Percentiles rank a stretch among this genome's conserved stretches.
Evolutionary conservation across 2,113 vertebrate genomes (phyloP).

Genomic region (Semnornis frantzii): DNA sequence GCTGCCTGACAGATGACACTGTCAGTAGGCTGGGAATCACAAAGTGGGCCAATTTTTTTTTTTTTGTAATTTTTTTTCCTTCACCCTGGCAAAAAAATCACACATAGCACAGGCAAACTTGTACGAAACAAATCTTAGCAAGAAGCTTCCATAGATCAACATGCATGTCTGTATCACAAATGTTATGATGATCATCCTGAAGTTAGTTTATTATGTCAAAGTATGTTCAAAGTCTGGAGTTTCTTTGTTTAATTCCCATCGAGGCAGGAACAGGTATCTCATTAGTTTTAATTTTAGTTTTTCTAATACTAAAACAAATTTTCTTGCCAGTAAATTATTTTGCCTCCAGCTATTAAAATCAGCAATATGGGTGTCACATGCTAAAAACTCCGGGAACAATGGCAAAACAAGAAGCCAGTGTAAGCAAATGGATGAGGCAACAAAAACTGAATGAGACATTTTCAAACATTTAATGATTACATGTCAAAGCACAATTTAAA

Average conservation of each 20-base stretch:
- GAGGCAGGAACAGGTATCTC: not conserved
- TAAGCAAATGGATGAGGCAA: constrained; percentile 54
- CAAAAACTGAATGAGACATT: constrained; percentile 69
- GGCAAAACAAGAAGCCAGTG: not conserved
- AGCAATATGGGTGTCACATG: not conserved
- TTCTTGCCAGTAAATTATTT: not conserved
- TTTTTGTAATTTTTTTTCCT: not conserved
- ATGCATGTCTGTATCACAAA: not conserved
- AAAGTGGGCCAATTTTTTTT: not conserved
- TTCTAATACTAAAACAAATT: not conserved
- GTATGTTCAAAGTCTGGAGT: not conserved
- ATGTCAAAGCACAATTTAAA: constrained; percentile 79
- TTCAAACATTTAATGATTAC: constrained; percentile 80
- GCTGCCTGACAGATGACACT: not conserved
- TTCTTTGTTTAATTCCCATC: not conserved
- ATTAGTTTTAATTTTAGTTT: not conserved
- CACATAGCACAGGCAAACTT: not conserved
- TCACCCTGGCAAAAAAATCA: not conserved
- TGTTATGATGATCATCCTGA: not conserved
- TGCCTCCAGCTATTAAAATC: not conserved
- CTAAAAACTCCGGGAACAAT: not conserved
- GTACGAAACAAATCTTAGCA: not conserved
- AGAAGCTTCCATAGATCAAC: not conserved
- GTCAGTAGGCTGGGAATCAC: constrained; percentile 13
- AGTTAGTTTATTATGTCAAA: not conserved